Evolutionary conservation across 2,797 vertebrate species (phyloP), one percentile per base, ranked within the genome.

Genomic region (Sebastes vulpes): DNA sequence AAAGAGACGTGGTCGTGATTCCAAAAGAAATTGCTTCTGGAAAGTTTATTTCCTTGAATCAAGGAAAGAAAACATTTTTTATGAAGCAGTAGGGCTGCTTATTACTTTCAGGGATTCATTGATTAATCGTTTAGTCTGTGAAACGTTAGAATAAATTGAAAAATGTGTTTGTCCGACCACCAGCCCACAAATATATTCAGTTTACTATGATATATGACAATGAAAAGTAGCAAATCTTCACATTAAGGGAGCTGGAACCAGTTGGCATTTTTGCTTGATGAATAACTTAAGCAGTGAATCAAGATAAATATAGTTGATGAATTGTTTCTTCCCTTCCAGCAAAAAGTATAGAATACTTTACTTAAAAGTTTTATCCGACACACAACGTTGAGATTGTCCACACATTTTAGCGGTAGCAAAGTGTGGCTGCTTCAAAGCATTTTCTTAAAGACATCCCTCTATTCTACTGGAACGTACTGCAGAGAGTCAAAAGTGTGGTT

Each of bases 401-500:
- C 14, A 20, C 9, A 16, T 76, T 58, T 57, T 29, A 16, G 16
- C 7, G 2, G 21, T 1, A 25, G 21, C 58, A 9, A 63, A 12
- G 50, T 6, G 32, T 38, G 16, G 53, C 66, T 29, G 11, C 46
- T 59, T 68, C 10, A 50, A 52, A 58, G 6, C 54, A 18, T 65
- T 16, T 20, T 66, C 16, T 48, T 9, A 2, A 50, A 65, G 7
- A 81, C 4, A n/a, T 57, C 50, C 6, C 18, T 6, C 14, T 29
- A 4, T 79, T 26, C 54, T 14, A 53, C 31, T 54, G 28, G 20
- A 67, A 29, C 1, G 3, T n/a, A 21, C 21, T 75, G 10, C 10
- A 20, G 64, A 79, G 9, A 65, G 48, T 79, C 64, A 53, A 8
- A 42, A 31, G 79, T 71, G 52, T 86, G 82, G 75, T 32, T 70